Evolutionary conservation across 2,888 invertebrate genomes (phyloP), one percentile per base, ranked within the genome.

Genomic region (Macrophya annulata): DNA sequence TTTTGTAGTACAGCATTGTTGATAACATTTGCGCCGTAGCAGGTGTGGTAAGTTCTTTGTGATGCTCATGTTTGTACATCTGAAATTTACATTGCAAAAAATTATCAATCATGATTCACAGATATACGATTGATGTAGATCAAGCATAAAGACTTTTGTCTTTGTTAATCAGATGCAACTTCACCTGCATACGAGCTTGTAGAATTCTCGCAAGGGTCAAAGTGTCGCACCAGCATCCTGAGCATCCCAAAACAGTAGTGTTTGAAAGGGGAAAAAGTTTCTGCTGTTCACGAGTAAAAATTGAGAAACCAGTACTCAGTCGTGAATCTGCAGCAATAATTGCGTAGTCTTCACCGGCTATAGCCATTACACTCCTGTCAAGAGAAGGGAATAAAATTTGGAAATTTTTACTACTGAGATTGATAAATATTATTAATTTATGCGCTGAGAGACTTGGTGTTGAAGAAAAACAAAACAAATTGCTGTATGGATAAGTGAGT

Each of bases 191-290:
- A 85, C 98, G 96, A 84, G 98, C 97, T 88, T 96, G 95, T 48
- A 99, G 93, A 87, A 98, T 94, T 88, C 98, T 96, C 12, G 98
- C 98, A 77, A 99, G 94, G 0, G 99, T 98, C 25, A 99, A 94
- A 5, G 98, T 98, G 94, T 99, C 99, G 91, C 99, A 99, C 98
- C 99, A 99, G 94, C 99, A 99, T 31, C 99, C 99, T 37, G 98
- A 96, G 85, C 98, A 98, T 0, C 98, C 99, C n/a, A 99, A 94
- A 59, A 99, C 97, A 0, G 99, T 98, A 79, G 95, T 96, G 0
- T 96, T 94, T 0, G 98, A 97, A 89, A 99, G 93, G 88, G 96
- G 94, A 91, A 98, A 98, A 12, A 99, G 94, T 93, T 99, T 99
- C 88, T 97, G 96, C 92, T 98, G 98, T 85, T 98, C 96, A 62